Conservation (phyloP, 2,797 vertebrate species). For the Oreochromis grahami region DNA sequence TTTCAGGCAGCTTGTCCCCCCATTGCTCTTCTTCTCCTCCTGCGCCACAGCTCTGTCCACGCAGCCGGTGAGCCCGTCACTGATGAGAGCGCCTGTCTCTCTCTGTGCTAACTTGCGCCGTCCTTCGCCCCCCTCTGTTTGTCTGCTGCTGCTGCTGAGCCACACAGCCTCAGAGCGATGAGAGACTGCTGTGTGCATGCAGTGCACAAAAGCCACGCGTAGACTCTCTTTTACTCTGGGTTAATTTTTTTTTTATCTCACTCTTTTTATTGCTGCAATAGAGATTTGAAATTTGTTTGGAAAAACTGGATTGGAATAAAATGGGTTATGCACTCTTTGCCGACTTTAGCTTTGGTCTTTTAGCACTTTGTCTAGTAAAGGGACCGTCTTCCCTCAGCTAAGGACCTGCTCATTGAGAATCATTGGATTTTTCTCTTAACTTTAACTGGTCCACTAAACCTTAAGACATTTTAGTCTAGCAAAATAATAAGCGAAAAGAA, state of each 20-base stretch:
- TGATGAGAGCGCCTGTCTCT: constrained; percentile 54
- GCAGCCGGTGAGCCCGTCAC: constrained; percentile 52
- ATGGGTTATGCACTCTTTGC: neutral
- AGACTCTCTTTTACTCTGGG: neutral
- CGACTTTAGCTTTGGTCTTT: neutral
- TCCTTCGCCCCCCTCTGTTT: constrained; percentile 51
- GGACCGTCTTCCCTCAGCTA: neutral
- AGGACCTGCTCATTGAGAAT: neutral
- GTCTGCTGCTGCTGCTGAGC: constrained; percentile 47
- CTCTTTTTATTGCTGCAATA: neutral
- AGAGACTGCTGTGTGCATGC: constrained; percentile 12
- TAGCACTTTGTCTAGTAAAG: neutral
- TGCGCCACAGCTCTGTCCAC: constrained; percentile 59
- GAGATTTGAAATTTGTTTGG: neutral
- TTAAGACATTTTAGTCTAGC: neutral
- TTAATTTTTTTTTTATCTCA: neutral
- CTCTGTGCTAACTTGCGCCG: constrained; percentile 37
- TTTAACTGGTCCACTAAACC: accelerated
- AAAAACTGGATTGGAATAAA: neutral
- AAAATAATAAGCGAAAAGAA: accelerated
- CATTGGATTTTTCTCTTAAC: neutral
- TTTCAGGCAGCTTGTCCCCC: constrained; percentile 44
- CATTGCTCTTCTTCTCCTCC: constrained; percentile 42
- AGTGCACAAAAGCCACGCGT: neutral
- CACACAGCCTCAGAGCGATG: constrained; percentile 2